phyloP scores from a whole-genome alignment of 2,888 invertebrate species.

The Salticus scenicus region DNA sequence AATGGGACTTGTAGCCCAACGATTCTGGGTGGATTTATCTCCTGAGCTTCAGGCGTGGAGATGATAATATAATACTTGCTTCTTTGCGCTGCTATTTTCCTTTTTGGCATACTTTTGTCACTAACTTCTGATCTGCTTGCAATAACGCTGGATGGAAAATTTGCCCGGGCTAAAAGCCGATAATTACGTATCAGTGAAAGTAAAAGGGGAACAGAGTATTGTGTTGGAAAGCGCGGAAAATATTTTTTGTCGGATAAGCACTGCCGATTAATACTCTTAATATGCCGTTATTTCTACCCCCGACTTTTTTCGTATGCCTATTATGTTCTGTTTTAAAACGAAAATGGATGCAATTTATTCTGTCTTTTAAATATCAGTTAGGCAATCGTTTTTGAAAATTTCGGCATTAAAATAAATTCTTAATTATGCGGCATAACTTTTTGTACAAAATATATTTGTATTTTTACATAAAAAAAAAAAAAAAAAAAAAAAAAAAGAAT shows the following conservation, averaged over 20 bases:
- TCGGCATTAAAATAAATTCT: neutral
- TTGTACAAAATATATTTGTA: too few species aligned
- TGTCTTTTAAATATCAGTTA: too few species aligned
- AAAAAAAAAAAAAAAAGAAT: too few species aligned
- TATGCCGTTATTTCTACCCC: neutral
- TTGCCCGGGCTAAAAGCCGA: slow-evolving; percentile 63
- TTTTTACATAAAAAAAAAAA: too few species aligned
- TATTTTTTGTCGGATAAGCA: slow-evolving; percentile 6
- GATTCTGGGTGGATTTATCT: slow-evolving; percentile 58
- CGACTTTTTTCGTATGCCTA: neutral
- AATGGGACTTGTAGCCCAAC: slow-evolving; percentile 55
- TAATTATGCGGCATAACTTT: too few species aligned
- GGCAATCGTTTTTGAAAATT: neutral
- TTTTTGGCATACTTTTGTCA: slow-evolving; percentile 64
- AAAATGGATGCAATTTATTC: neutral
- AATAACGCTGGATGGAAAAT: slow-evolving; percentile 53
- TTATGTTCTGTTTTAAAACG: neutral
- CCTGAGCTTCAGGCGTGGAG: slow-evolving; percentile 52
- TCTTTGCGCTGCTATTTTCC: slow-evolving; percentile 25
- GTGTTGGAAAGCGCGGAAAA: slow-evolving; percentile 7
- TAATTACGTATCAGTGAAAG: slow-evolving; percentile 60
- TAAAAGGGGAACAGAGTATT: slow-evolving; percentile 38
- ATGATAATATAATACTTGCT: slow-evolving; percentile 55
- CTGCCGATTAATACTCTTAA: neutral
- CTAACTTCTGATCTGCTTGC: slow-evolving; percentile 56